Evolutionary conservation across 2,113 vertebrate species (phyloP).

Genomic region (Recurvirostra avosetta): DNA sequence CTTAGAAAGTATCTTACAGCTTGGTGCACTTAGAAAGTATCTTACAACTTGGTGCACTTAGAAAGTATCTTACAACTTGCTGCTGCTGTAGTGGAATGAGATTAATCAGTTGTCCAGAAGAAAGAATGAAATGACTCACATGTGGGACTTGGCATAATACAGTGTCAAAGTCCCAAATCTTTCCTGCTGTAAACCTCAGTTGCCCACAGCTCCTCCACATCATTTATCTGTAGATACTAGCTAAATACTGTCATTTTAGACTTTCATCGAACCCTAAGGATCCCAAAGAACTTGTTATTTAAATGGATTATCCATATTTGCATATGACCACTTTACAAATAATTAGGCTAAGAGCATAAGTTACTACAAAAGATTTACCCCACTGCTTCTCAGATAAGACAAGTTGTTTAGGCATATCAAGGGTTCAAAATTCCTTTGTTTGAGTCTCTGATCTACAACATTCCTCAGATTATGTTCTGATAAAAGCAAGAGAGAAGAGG

Average conservation of each 20-base stretch:
- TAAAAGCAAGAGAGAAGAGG: background rate
- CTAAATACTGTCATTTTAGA: background rate
- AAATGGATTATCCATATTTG: background rate
- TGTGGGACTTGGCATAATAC: background rate
- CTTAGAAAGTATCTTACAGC: background rate
- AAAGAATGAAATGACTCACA: background rate
- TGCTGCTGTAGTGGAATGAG: background rate
- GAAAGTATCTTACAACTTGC: background rate
- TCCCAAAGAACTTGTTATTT: background rate
- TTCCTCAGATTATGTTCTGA: slow-evolving; percentile 21
- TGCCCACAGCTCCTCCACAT: background rate
- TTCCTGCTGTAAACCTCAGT: background rate
- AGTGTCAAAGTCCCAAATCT: background rate
- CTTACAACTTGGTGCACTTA: too few species aligned
- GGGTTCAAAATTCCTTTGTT: background rate
- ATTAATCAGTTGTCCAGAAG: background rate
- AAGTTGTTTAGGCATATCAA: background rate
- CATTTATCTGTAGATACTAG: background rate
- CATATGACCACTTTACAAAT: background rate
- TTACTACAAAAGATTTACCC: background rate
- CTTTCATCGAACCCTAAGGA: background rate
- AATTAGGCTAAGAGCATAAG: background rate
- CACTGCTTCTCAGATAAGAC: background rate
- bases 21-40: too few species aligned
- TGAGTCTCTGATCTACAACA: background rate